These are phyloP conservation scores for Platysteira castanea DNA, from an alignment of 2,113 vertebrate genomes.

Conservation along the genomic window DNA sequence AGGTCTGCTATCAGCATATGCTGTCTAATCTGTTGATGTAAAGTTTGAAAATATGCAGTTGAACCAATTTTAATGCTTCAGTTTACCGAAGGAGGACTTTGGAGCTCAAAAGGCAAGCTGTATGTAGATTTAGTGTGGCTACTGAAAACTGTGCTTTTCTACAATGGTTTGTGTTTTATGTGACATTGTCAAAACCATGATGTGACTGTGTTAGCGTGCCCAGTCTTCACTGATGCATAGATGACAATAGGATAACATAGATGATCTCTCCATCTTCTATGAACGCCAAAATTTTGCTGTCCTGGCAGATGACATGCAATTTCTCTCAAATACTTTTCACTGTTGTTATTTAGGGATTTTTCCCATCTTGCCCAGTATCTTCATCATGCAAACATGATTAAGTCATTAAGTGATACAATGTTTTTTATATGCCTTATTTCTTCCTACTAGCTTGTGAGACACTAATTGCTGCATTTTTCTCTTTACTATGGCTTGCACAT, in stretches of 20 bases:
- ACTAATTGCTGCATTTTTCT: not conserved
- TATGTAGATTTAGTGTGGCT: not conserved
- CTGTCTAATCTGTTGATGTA: not conserved
- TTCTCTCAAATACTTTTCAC: not conserved
- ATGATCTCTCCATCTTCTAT: not conserved
- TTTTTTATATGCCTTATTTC: constrained; percentile 24
- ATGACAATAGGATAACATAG: not conserved
- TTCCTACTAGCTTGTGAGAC: constrained; percentile 46
- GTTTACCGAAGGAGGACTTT: not conserved
- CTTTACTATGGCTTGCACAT: constrained; percentile 24
- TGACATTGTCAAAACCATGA: not conserved
- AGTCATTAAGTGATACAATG: constrained; percentile 41
- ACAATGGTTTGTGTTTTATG: not conserved
- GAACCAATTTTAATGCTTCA: not conserved
- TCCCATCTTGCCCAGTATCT: not conserved
- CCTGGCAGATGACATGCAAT: not conserved
- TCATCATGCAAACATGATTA: constrained; percentile 47
- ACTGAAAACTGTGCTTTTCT: not conserved
- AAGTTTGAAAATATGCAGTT: not conserved
- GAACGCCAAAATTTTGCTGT: not conserved
- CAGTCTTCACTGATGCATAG: not conserved
- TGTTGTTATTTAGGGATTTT: not conserved
- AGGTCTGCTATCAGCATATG: not conserved
- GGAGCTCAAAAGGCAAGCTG: not conserved
- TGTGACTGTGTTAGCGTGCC: not conserved